Conservation (phyloP, 2,113 vertebrate species). For the Pipra filicauda region DNA sequence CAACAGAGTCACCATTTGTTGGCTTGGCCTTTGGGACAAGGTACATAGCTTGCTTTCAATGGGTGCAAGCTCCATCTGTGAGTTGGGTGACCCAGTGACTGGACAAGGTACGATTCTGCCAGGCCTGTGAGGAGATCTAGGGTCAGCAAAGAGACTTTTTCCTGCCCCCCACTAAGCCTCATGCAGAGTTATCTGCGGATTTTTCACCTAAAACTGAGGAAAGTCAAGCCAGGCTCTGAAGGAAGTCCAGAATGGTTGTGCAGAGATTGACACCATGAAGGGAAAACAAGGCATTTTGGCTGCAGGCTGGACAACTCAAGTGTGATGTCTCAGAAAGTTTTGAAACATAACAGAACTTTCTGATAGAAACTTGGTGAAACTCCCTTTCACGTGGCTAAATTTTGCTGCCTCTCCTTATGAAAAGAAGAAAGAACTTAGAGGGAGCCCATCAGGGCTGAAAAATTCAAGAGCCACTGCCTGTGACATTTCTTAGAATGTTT, state of each 20-base stretch:
- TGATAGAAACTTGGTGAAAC: not conserved
- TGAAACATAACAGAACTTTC: not conserved
- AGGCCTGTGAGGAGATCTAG: not conserved
- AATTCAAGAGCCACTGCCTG: not conserved
- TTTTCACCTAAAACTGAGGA: not conserved
- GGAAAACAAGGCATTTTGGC: not conserved
- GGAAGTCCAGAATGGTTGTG: not conserved
- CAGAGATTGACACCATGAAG: not conserved
- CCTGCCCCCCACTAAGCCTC: not conserved
- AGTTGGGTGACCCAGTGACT: not conserved
- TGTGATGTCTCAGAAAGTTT: not conserved
- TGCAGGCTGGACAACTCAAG: not conserved
- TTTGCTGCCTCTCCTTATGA: not conserved
- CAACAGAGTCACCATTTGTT: not conserved
- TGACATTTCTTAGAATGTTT: not conserved
- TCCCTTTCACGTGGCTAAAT: not conserved
- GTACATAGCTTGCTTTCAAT: not conserved
- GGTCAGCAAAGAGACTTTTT: not conserved
- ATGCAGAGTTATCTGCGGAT: not conserved
- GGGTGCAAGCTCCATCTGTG: not conserved
- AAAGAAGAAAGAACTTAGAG: not conserved
- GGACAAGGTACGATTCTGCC: not conserved
- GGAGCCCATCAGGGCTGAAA: not conserved
- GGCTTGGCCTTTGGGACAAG: not conserved
- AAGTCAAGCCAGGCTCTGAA: not conserved